phyloP scores from a whole-genome alignment of 2,888 invertebrate species.

The Biston stratarius region DNA sequence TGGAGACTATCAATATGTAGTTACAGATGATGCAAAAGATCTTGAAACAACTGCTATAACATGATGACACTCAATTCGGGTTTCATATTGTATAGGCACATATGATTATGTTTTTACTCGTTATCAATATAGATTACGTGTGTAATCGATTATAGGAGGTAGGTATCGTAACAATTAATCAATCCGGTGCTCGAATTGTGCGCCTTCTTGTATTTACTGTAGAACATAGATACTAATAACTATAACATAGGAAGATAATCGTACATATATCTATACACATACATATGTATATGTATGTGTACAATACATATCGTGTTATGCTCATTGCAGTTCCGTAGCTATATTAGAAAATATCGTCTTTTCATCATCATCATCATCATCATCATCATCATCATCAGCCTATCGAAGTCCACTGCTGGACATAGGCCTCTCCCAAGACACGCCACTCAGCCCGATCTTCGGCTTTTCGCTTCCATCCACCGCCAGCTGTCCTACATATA shows the following conservation, averaged over 20 bases:
- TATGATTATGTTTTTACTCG: conserved; percentile 5
- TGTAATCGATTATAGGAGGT: conserved; percentile 30
- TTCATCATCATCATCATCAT: too few species aligned
- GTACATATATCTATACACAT: neutral
- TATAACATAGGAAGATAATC: neutral
- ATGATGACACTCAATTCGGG: neutral
- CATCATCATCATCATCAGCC: too few species aligned
- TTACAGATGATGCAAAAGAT: too few species aligned
- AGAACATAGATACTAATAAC: neutral
- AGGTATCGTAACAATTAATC: conserved; percentile 19
- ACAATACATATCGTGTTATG: neutral
- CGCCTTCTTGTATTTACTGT: conserved; percentile 16
- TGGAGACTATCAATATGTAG: too few species aligned
- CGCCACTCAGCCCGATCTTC: too few species aligned
- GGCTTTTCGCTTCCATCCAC: too few species aligned
- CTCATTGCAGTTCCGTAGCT: neutral
- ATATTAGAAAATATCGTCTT: neutral
- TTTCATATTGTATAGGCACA: neutral
- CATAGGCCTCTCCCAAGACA: too few species aligned
- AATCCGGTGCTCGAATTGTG: conserved; percentile 18
- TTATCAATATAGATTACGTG: conserved; percentile 19
- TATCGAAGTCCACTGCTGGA: too few species aligned
- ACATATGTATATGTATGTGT: neutral
- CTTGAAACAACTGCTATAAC: too few species aligned
- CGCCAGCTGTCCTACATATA: too few species aligned